Evolutionary conservation across 2,888 invertebrate species (phyloP).

Genomic region (Drosophila prostipennis): DNA sequence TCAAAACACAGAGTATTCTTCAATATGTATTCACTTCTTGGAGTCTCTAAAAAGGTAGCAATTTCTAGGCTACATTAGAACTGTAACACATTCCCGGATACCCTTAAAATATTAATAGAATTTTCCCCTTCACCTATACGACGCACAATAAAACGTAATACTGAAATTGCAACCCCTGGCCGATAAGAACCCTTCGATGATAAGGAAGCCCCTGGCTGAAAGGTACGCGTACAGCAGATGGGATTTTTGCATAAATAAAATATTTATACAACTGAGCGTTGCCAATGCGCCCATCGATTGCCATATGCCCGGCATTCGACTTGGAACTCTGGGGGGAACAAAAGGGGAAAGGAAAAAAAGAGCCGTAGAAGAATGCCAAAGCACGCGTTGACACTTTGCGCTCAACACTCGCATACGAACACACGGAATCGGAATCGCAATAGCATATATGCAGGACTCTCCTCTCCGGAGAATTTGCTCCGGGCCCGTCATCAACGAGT

Average conservation of each 20-base stretch:
- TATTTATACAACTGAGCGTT: constrained; percentile 42
- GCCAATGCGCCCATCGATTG: constrained; percentile 43
- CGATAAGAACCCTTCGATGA: constrained; percentile 34
- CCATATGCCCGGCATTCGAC: constrained; percentile 31
- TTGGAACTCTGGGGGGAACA: background rate
- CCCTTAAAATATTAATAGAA: constrained; percentile 37
- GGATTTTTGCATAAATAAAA: constrained; percentile 41
- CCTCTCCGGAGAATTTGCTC: constrained; percentile 69
- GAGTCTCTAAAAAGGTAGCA: background rate
- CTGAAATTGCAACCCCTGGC: constrained; percentile 28
- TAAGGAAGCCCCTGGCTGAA: constrained; percentile 7
- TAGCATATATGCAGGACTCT: constrained; percentile 45
- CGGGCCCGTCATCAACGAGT: constrained; percentile 64
- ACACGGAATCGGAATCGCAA: constrained; percentile 17
- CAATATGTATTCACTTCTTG: background rate
- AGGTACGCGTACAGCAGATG: constrained; percentile 38
- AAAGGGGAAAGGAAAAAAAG: constrained; percentile 4
- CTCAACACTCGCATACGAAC: constrained; percentile 65
- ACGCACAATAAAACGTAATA: constrained; percentile 31
- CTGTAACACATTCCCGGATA: constrained; percentile 6
- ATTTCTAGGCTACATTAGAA: background rate
- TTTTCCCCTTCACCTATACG: constrained; percentile 15
- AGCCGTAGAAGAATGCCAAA: constrained; percentile 67
- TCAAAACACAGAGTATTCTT: too few relatives aligned
- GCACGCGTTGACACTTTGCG: constrained; percentile 77